Percentiles rank a stretch among this genome's conserved stretches.
These are phyloP conservation scores for Menura novaehollandiae DNA, from an alignment of 2,113 vertebrate species.

Conservation along the genomic window DNA sequence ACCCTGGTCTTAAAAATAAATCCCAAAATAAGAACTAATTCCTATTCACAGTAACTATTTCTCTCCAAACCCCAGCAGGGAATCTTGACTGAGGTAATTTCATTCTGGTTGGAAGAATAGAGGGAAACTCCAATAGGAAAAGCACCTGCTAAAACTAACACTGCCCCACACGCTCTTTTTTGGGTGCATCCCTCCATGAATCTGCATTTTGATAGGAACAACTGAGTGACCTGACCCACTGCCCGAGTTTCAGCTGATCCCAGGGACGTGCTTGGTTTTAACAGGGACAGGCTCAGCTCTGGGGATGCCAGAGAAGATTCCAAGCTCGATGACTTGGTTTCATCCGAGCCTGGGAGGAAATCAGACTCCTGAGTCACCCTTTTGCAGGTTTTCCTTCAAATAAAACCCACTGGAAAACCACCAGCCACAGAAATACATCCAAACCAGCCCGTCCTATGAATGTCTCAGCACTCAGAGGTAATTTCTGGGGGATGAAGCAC, in stretches of 20 bases:
- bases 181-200: neutral
- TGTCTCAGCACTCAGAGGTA: neutral
- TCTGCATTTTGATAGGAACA: neutral
- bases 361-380: neutral
- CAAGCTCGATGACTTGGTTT: neutral
- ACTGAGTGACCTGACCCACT: neutral
- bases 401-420: neutral
- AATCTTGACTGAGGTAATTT: neutral
- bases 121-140: neutral
- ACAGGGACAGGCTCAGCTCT: neutral
- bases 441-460: neutral
- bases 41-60: accelerated
- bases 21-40: neutral
- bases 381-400: neutral
- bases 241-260: neutral
- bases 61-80: neutral
- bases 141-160: neutral
- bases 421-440: neutral
- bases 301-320: neutral
- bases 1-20: neutral
- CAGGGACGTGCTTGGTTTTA: neutral
- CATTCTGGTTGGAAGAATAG: neutral
- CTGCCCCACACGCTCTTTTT: neutral
- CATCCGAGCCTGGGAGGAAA: neutral
- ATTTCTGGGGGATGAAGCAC: neutral